phyloP scores from a whole-genome alignment of 2,797 vertebrate genomes.

The Pangasius krempfi region DNA sequence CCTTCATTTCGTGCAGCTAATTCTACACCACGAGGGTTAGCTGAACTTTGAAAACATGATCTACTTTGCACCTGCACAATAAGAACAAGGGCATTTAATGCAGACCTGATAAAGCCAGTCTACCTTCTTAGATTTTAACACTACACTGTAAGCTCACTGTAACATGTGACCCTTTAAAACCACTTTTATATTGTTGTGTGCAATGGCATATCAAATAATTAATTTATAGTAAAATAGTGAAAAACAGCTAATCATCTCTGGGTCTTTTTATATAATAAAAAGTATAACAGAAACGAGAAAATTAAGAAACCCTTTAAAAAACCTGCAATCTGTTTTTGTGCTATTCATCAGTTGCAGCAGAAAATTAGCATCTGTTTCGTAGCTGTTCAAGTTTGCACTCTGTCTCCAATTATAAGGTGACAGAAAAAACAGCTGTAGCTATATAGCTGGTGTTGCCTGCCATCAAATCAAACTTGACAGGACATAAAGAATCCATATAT shows the following conservation, averaged over 20 bases:
- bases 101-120: not conserved
- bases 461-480: slow-evolving; percentile 8
- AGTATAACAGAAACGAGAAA: not conserved
- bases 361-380: not conserved
- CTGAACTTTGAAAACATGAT: slow-evolving; percentile 6
- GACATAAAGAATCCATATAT: not conserved
- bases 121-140: not conserved
- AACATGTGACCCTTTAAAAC: not conserved
- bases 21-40: not conserved
- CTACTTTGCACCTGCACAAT: slow-evolving; percentile 22
- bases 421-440: not conserved
- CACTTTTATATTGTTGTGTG: not conserved
- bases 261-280: not conserved
- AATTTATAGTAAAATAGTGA: not conserved
- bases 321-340: no score
- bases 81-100: not conserved
- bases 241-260: not conserved
- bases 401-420: not conserved
- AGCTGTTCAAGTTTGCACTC: not conserved
- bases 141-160: not conserved
- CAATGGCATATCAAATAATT: not conserved
- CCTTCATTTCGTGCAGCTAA: slow-evolving; percentile 32
- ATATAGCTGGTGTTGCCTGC: not conserved
- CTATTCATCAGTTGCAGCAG: not conserved
- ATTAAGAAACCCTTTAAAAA: not conserved